Percentiles rank a stretch among this genome's conserved stretches.
phyloP scores from a whole-genome alignment of 2,888 invertebrate species.

The Caenorhabditis wallacei region DNA sequence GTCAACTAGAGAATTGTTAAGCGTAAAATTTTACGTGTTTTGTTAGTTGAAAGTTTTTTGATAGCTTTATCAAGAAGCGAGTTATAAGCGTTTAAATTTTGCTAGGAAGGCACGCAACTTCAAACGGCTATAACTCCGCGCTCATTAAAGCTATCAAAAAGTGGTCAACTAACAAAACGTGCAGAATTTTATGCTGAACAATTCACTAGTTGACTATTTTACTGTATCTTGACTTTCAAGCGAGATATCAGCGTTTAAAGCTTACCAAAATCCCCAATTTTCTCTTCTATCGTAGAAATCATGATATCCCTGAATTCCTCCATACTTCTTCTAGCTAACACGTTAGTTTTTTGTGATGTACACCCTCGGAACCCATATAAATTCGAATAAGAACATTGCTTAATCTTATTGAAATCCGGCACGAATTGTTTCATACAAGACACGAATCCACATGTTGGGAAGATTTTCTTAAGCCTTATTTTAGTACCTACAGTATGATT shows the following conservation, averaged over 20 bases:
- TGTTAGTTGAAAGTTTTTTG: background rate
- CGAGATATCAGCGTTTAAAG: no score
- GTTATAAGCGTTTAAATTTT: background rate
- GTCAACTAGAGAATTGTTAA: background rate
- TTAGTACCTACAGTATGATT: background rate
- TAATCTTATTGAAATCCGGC: constrained; percentile 41
- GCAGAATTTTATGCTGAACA: no score
- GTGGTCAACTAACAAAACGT: no score
- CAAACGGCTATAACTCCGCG: no score
- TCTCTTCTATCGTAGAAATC: constrained; percentile 36
- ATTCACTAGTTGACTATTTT: no score
- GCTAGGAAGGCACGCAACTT: background rate
- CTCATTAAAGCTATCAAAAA: no score
- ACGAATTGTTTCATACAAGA: constrained; percentile 37
- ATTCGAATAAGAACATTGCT: constrained; percentile 37
- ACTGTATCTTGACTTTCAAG: no score
- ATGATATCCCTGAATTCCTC: constrained; percentile 57
- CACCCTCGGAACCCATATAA: constrained; percentile 49
- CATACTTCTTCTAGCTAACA: constrained; percentile 36
- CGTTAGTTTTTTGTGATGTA: constrained; percentile 36
- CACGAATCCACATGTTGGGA: constrained; percentile 41
- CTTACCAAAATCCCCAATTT: constrained; percentile 38
- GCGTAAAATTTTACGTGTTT: background rate
- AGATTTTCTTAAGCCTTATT: constrained; percentile 33
- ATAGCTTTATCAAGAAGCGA: no score